Conservation (phyloP, 2,888 invertebrate species). For the Fragum fragum region DNA sequence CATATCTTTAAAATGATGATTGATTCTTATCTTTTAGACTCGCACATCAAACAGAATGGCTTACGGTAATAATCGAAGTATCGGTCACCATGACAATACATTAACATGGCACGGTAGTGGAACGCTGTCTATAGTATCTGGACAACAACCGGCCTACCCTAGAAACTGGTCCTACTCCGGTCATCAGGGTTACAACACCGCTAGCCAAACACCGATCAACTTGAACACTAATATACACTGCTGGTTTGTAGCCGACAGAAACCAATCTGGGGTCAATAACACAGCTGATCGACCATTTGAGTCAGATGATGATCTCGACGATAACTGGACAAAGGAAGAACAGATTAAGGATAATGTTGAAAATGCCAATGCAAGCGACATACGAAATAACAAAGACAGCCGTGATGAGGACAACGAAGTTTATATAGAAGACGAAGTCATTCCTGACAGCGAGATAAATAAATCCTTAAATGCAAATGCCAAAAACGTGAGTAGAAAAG, state of each 20-base stretch:
- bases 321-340: not conserved
- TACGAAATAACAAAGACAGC: not conserved
- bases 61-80: not conserved
- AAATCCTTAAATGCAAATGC: not conserved
- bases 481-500: not conserved
- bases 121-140: conserved; percentile 3
- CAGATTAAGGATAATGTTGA: not conserved
- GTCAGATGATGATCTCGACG: not conserved
- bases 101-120: not conserved
- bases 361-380: not conserved
- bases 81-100: conserved; percentile 12
- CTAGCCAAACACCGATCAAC: not conserved
- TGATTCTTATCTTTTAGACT: not conserved
- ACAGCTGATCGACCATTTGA: not conserved
- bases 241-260: not conserved
- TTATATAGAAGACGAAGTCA: not conserved
- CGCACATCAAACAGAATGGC: not conserved
- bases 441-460: not conserved
- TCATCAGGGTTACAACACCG: not conserved
- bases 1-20: too few relatives aligned
- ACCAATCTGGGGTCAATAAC: not conserved
- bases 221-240: conserved; percentile 3
- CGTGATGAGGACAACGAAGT: not conserved
- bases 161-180: conserved; percentile 5
- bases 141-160: conserved; percentile 20